Base-by-base conservation (phyloP, 1,140 invertebrate genomes). In the Helicoverpa zea region DNA sequence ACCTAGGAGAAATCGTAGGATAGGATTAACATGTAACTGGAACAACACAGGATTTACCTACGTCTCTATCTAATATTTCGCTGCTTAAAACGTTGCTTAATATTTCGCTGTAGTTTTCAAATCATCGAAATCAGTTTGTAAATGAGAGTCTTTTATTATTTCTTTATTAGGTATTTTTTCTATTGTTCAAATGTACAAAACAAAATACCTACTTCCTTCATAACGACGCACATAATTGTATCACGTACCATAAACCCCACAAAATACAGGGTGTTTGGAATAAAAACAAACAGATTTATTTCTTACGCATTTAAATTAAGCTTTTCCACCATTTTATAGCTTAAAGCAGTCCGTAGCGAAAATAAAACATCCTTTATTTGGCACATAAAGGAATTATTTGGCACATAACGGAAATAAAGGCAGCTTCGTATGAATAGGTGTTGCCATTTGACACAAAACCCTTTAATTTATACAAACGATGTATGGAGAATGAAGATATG, bases 261-360 rank as follows among this genome's bases (percentile, higher is more conserved):
- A 63, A 30, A 49, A 72, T 30, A 29, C 68, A 72, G 49, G 18
- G 68, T 52, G 49, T 30, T 72, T 72, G 68, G 68, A 64, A 64
- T 52, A 72, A 72, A 72, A 72, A 49, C 43, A 72, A 72, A 72
- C 68, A 23, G 68, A 72, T 72, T 72, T 72, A 72, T 72, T 72
- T 72, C 68, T 72, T 72, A 72, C 68, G 49, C 49, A 72, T 72
- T 72, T 51, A 72, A 72, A 72, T 72, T 72, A 72, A 72, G 68
- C 68, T 72, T 54, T 49, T 4, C 18, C 49, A 12, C 47, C 68
- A 51, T 30, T 72, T 72, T 72, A 72, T 72, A 72, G 68, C 68
- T 72, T 72, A 72, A 72, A 72, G 68, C 68, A 72, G 49, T 68
- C 11, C 43, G 43, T 18, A 18, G 43, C 43, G 64, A 68, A 72